Evolutionary conservation across 1,140 invertebrate genomes (phyloP).

Genomic region (Trachelipus rathkii): DNA sequence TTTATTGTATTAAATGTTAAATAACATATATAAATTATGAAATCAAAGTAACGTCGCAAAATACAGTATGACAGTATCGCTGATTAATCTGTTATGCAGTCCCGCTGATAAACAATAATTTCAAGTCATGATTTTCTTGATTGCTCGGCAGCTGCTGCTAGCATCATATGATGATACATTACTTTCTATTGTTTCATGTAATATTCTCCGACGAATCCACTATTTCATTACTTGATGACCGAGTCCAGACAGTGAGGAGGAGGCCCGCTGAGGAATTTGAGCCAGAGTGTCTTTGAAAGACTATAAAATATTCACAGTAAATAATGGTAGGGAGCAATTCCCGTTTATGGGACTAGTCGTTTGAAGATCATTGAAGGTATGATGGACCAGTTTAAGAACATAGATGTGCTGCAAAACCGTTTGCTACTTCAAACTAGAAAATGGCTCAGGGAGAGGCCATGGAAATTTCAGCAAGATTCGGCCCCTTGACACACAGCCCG

Average conservation of each 20-base stretch:
- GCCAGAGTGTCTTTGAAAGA: neutral
- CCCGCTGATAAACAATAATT: constrained; percentile 6
- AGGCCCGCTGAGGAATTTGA: neutral
- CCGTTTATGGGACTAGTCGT: neutral
- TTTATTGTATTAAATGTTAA: neutral
- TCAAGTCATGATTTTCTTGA: neutral
- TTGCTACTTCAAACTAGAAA: neutral
- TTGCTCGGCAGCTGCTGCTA: constrained; percentile 5
- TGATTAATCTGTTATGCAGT: constrained; percentile 1
- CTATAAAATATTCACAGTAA: neutral
- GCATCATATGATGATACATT: constrained; percentile 8
- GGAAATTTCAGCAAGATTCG: constrained; percentile 8
- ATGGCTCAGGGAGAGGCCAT: neutral
- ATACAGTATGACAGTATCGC: neutral
- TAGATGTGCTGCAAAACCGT: constrained; percentile 9
- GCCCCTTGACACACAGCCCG: neutral
- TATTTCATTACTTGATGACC: no score
- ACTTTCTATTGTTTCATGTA: constrained; percentile 8
- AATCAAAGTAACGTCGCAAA: neutral
- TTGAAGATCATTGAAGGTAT: constrained; percentile 12
- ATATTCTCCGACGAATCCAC: constrained; percentile 1
- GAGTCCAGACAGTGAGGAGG: neutral
- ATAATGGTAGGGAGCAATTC: constrained; percentile 6
- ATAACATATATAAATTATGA: constrained; percentile 1
- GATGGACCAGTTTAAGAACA: neutral